Base-by-base conservation (phyloP, 1,140 invertebrate genomes). In the Apis florea region DNA sequence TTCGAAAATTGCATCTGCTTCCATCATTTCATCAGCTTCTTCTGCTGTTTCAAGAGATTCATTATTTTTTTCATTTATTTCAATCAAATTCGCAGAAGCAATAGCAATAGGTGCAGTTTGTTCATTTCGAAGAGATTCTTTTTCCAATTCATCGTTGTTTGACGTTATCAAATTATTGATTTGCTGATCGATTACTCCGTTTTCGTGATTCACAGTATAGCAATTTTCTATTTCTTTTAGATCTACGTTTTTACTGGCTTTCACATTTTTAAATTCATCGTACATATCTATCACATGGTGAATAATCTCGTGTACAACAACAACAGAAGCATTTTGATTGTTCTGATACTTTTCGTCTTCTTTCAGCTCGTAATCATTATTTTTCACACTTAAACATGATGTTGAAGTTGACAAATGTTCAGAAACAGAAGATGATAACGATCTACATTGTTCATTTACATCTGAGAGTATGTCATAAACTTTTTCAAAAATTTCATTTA, bases 211-310 rank as follows among this genome's bases (percentile, higher is more conserved):
- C 10, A 47, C 2, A 49, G 13, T 24, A 12, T 24, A 5, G 21
- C 3, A 10, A 4, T 31, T 63, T 40, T 15, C 19, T 26, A 24
- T 10, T 64, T 72, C 77, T 47, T 64, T 72, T 2, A 72, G 19
- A 10, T 71, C 68, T 19, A 51, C 12, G 31, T 6, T 1, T 26
- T 12, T 24, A 61, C 8, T 26, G 13, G 59, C 26, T 15, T 61
- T 61, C 9, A 24, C 59, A 6, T 31, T 4, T n/a, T 59, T 19
- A 63, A 2, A 24, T 12, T 13, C 47, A 40, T 74, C 69, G 21
- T 58, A 51, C 2, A 72, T 85, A 54, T 92, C 86, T 19, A 93
- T 74, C 54, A 94, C 67, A 56, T 91, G 92, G 72, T 92, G 90
- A 19, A 94, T 86, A 0, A 93, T 24, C 82, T 92, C 92, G 10